Percentiles rank a stretch among this genome's conserved stretches.
Evolutionary conservation across 2,113 vertebrate species (phyloP).

Genomic region (Plecturocebus donacophilus): DNA sequence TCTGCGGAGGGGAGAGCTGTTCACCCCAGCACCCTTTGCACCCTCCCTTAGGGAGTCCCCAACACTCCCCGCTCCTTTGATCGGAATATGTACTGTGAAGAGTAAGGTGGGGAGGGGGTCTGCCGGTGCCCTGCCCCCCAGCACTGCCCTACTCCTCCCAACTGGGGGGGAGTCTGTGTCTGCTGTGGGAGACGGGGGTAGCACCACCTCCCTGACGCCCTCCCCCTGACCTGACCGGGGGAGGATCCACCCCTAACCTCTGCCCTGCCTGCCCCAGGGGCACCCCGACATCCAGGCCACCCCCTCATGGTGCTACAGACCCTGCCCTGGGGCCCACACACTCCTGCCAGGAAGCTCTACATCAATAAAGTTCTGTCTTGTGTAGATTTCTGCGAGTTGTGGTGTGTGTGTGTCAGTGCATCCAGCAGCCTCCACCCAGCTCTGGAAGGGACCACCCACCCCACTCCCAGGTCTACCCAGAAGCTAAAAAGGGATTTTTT

Average conservation of each 20-base stretch:
- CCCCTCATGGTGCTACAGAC: constrained; percentile 65
- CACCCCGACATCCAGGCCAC: constrained; percentile 32
- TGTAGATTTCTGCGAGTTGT: background rate
- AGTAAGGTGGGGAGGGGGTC: constrained; percentile 50
- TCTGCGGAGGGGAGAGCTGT: background rate
- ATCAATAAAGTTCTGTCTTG: constrained; percentile 76
- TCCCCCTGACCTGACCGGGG: background rate
- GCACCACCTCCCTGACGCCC: constrained; percentile 29
- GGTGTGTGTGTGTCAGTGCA: background rate
- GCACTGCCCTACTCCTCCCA: constrained; percentile 45
- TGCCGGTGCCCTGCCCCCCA: constrained; percentile 27
- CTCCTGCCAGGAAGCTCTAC: constrained; percentile 58
- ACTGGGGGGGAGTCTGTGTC: background rate
- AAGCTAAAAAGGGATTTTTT: no score
- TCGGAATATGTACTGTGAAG: constrained; percentile 78
- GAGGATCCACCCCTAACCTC: background rate
- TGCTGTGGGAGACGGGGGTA: background rate
- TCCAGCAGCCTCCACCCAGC: background rate
- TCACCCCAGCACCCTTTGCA: background rate
- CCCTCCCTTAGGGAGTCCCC: background rate
- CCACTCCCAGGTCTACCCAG: background rate
- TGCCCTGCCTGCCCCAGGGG: constrained; percentile 40
- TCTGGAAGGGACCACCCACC: background rate
- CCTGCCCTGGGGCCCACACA: constrained; percentile 57
- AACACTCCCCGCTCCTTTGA: constrained; percentile 8